These are phyloP conservation scores for Lepidurus packardi DNA, from an alignment of 1,140 invertebrate genomes.

Conservation along the genomic window DNA sequence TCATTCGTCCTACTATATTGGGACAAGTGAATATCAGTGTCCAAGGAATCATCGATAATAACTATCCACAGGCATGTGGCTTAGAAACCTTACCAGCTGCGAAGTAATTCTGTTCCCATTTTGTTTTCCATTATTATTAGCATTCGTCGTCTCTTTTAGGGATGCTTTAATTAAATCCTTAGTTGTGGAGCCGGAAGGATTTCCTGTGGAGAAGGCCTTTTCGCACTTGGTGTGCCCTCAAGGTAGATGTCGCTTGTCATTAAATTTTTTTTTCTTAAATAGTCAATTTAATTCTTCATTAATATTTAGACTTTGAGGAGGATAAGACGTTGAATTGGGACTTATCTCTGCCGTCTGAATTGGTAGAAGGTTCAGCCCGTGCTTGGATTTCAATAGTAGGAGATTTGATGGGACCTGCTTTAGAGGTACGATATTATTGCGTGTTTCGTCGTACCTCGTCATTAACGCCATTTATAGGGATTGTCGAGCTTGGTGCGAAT, in stretches of 20 bases:
- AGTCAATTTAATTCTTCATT: conserved; percentile 13
- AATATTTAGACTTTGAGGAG: conserved; percentile 35
- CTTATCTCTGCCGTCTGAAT: conserved; percentile 37
- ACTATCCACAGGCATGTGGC: conserved; percentile 47
- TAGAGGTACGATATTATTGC: conserved; percentile 40
- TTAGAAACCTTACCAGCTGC: conserved; percentile 47
- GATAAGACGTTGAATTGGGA: conserved; percentile 35
- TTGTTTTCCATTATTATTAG: conserved; percentile 24
- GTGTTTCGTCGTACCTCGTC: conserved; percentile 46
- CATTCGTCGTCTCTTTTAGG: conserved; percentile 41
- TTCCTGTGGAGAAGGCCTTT: conserved; percentile 51
- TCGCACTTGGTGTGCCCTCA: conserved; percentile 53
- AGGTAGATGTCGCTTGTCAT: conserved; percentile 36
- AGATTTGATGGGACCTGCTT: conserved; percentile 55
- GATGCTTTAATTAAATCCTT: conserved; percentile 56
- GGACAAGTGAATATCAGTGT: conserved; percentile 57
- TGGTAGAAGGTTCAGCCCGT: conserved; percentile 54
- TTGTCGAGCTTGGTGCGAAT: conserved; percentile 53
- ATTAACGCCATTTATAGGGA: conserved; percentile 30
- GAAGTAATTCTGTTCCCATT: conserved; percentile 41
- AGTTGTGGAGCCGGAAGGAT: conserved; percentile 56
- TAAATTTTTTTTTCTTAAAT: neutral
- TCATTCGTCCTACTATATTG: conserved; percentile 48
- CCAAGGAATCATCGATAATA: conserved; percentile 49
- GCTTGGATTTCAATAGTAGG: conserved; percentile 54